Evolutionary conservation across 30 jellyfish, hydroid and myxozoan genomes (phyloP), one percentile per base, ranked within the genome.

Genomic region (Sanderia malayensis): DNA sequence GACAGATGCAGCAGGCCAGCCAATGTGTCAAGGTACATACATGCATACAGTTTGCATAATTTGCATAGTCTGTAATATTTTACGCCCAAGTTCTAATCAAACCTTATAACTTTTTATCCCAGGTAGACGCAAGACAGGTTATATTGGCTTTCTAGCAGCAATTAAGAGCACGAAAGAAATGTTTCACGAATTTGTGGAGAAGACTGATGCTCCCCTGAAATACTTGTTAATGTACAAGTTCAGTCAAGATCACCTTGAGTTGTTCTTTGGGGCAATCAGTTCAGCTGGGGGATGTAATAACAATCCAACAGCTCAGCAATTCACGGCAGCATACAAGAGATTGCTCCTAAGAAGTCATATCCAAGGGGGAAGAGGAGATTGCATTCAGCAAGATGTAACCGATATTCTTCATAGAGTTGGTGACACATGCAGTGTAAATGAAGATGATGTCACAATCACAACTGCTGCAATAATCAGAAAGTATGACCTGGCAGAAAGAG

Each of bases 171-270:
- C 76, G 13, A 18, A 75, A 45, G 83, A 15, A 4, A n/a, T n/a
- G n/a, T n/a, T n/a, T n/a, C n/a, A n/a, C n/a, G n/a, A n/a, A n/a
- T n/a, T n/a, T n/a, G n/a, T n/a, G n/a, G n/a, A n/a, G n/a, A n/a
- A n/a, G n/a, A n/a, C n/a, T n/a, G 15, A 68, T 1, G 70, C 86
- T 18, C 87, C 87, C 2, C 28, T 84, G 59, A 76, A 67, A 22
- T 76, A 84, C 68, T 47, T 84, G 52, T 46, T 84, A 67, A 84
- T 74, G 11, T 84, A 84, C 73, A 84, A 84, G 75, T 34, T 84
- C 67, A 64, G 88, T 44, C 62, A 53, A 15, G 80, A 80, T 29
- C 80, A 65, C 33, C 22, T 33, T 15, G 77, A 65, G 29, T 33
- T 65, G 1, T 65, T 65, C 47, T 65, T 65, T 65, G 77, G 61